phyloP scores from a whole-genome alignment of 2,113 vertebrate species.

The Megaleporinus macrocephalus region DNA sequence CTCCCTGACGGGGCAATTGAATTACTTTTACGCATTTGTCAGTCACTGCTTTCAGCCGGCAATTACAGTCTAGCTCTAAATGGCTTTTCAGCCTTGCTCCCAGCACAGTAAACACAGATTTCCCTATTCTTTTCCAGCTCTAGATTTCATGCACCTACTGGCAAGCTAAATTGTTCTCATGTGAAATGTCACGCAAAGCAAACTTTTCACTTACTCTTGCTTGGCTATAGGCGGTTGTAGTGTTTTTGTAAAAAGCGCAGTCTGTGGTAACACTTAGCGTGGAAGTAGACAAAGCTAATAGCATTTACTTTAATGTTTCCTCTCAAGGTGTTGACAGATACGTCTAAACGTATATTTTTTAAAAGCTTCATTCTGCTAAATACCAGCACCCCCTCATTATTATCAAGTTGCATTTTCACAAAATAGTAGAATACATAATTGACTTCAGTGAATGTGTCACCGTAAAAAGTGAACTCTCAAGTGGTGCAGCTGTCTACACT shows the following conservation, averaged over 20 bases:
- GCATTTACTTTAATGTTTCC: not conserved
- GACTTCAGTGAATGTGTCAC: not conserved
- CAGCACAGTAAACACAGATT: slow-evolving; percentile 24
- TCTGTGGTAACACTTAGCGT: not conserved
- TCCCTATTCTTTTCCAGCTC: not conserved
- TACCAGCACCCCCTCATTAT: not conserved
- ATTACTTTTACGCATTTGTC: slow-evolving; percentile 4
- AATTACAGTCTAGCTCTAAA: slow-evolving; percentile 42
- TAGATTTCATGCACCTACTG: slow-evolving; percentile 32
- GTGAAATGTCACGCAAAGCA: slow-evolving; percentile 6
- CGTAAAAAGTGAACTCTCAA: not conserved
- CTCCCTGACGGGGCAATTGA: not conserved
- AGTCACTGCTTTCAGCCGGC: not conserved
- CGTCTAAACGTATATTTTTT: not conserved
- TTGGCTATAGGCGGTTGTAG: not conserved
- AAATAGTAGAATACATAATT: not conserved
- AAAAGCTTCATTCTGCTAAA: not conserved
- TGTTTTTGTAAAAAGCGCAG: slow-evolving; percentile 1
- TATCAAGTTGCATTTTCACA: not conserved
- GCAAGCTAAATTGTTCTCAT: slow-evolving; percentile 5
- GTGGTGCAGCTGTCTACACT: too few species aligned
- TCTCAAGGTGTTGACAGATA: not conserved
- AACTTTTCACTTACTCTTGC: slow-evolving; percentile 12
- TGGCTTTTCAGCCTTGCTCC: slow-evolving; percentile 28
- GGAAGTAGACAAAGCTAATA: not conserved